These are phyloP conservation scores for Lasioglossum villosulum DNA, from an alignment of 2,888 invertebrate genomes.

Conservation along the genomic window DNA sequence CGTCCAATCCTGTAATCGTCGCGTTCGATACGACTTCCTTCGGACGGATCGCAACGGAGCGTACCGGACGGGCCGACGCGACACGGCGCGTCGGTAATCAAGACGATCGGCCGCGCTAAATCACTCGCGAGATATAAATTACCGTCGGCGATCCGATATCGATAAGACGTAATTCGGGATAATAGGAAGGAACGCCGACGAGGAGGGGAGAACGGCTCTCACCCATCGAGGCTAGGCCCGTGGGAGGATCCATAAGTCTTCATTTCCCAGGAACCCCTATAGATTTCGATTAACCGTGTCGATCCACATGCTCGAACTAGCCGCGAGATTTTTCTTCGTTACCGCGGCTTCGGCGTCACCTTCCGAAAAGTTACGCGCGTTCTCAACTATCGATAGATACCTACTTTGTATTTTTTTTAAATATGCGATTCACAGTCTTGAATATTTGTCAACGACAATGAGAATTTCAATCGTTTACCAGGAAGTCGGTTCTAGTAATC, in stretches of 20 bases:
- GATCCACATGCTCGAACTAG: slow-evolving; percentile 49
- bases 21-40: slow-evolving; percentile 3
- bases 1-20: not conserved
- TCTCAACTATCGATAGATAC: not conserved
- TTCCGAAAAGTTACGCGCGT: not conserved
- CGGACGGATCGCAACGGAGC: not conserved
- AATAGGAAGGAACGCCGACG: slow-evolving; percentile 58
- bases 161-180: slow-evolving; percentile 76
- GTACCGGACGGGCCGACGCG: slow-evolving; percentile 10
- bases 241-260: slow-evolving; percentile 74
- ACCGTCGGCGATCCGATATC: slow-evolving; percentile 74
- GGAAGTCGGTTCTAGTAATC: not conserved
- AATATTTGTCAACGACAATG: not conserved
- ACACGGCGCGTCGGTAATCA: slow-evolving; percentile 50
- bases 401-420: not conserved
- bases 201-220: slow-evolving; percentile 11
- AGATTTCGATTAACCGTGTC: slow-evolving; percentile 76
- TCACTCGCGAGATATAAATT: slow-evolving; percentile 75
- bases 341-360: slow-evolving; percentile 15
- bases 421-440: not conserved
- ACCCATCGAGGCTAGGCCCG: slow-evolving; percentile 29
- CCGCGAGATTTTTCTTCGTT: slow-evolving; percentile 76
- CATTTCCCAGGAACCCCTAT: slow-evolving; percentile 73
- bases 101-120: slow-evolving; percentile 53
- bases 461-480: not conserved